A percentile compares a stretch with the other conserved stretches of the same genome.
Evolutionary conservation across 2,888 invertebrate species (phyloP).

Genomic region (Aspidiotus destructor): DNA sequence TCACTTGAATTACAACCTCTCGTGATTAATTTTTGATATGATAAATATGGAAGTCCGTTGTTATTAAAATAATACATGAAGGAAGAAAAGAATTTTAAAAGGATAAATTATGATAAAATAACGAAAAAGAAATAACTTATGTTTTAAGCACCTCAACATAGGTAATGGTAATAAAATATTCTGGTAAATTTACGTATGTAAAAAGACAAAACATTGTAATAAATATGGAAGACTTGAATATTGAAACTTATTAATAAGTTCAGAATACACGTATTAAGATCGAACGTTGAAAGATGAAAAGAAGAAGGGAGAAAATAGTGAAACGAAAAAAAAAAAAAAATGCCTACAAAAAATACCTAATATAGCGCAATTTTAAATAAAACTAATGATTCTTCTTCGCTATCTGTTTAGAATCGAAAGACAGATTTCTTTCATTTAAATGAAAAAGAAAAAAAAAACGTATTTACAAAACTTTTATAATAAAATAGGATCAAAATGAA

Average conservation of each 20-base stretch:
- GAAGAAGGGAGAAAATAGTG: not conserved
- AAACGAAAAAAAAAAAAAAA: not conserved
- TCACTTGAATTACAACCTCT: too few species aligned
- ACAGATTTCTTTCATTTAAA: not conserved
- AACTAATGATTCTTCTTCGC: too few species aligned
- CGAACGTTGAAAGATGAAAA: not conserved
- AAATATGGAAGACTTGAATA: slow-evolving; percentile 2
- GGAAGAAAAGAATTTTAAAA: slow-evolving; percentile 2
- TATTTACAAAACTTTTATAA: not conserved
- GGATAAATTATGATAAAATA: not conserved
- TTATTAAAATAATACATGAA: not conserved
- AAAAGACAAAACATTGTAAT: not conserved
- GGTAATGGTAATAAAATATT: not conserved
- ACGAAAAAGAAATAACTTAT: not conserved
- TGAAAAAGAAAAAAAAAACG: not conserved
- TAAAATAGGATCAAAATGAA: not conserved
- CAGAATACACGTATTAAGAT: not conserved
- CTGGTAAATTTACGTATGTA: not conserved
- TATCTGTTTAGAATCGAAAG: too few species aligned
- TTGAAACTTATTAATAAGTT: not conserved
- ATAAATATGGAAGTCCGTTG: not conserved
- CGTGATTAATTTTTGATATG: not conserved
- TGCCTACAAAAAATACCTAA: not conserved
- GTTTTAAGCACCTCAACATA: slow-evolving; percentile 1
- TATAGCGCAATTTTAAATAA: not conserved